phyloP scores from a whole-genome alignment of 2,888 invertebrate genomes.

The Hedya salicella region DNA sequence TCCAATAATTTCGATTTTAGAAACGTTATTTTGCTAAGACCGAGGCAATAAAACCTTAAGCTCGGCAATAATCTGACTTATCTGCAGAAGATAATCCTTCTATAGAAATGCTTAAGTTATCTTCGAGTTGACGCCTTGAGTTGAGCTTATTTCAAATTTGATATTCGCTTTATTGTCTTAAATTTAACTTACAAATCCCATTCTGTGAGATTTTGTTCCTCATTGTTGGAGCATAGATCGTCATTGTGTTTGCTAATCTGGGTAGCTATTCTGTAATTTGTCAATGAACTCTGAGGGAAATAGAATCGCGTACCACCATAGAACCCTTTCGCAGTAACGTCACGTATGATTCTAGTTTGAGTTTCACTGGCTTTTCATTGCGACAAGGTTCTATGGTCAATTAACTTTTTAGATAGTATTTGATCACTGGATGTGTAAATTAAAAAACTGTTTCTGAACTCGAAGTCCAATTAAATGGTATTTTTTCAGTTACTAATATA shows the following conservation, averaged over 20 bases:
- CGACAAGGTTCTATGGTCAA: no score
- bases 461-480: no score
- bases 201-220: not conserved
- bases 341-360: no score
- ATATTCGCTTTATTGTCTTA: slow-evolving; percentile 16
- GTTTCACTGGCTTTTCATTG: no score
- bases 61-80: slow-evolving; percentile 17
- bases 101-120: slow-evolving; percentile 22
- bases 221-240: not conserved
- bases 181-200: slow-evolving; percentile 3
- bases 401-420: no score
- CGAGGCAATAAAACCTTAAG: not conserved
- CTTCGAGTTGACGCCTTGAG: slow-evolving; percentile 24
- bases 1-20: not conserved
- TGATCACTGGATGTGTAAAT: no score
- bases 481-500: no score
- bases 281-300: no score
- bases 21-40: not conserved
- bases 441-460: no score
- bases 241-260: not conserved
- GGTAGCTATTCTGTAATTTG: no score
- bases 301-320: no score
- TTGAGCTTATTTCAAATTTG: slow-evolving; percentile 34
- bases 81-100: slow-evolving; percentile 17
- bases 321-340: no score